Conservation (phyloP, 2,888 invertebrate species). For the Capitulum mitella region DNA sequence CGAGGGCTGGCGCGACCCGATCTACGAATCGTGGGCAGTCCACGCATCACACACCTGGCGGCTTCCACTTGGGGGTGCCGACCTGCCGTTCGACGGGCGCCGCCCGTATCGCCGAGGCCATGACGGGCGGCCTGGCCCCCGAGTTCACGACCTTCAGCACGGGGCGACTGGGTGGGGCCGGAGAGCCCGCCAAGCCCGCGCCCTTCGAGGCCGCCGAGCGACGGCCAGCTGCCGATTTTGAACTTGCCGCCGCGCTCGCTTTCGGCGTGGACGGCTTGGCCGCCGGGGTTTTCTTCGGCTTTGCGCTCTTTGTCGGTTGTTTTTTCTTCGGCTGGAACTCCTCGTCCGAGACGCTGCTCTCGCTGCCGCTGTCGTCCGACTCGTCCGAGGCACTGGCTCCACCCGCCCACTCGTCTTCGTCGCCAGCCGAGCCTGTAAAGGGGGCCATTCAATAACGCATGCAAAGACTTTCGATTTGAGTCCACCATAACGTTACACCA, state of each 20-base stretch:
- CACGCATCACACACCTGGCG: neutral
- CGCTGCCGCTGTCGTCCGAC: neutral
- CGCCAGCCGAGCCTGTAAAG: neutral
- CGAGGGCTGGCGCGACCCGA: too few relatives aligned
- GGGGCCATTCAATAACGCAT: too few relatives aligned
- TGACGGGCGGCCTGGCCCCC: neutral
- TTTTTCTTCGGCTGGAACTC: neutral
- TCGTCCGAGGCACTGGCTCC: neutral
- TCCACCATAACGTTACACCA: too few relatives aligned
- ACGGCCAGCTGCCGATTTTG: neutral
- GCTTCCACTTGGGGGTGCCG: neutral
- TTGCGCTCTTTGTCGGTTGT: neutral
- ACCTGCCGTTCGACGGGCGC: neutral
- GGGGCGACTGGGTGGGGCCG: neutral
- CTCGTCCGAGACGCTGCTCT: neutral
- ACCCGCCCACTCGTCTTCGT: neutral
- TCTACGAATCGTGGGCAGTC: too few relatives aligned
- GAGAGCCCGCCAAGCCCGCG: neutral
- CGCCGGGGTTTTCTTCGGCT: neutral
- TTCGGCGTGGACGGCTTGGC: neutral
- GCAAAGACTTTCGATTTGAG: too few relatives aligned
- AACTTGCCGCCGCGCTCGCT: neutral
- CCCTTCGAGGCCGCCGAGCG: neutral
- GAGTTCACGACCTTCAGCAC: neutral
- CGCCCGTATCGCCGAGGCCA: neutral